phyloP scores from a whole-genome alignment of 2,113 vertebrate species.

The Nothocercus julius region DNA sequence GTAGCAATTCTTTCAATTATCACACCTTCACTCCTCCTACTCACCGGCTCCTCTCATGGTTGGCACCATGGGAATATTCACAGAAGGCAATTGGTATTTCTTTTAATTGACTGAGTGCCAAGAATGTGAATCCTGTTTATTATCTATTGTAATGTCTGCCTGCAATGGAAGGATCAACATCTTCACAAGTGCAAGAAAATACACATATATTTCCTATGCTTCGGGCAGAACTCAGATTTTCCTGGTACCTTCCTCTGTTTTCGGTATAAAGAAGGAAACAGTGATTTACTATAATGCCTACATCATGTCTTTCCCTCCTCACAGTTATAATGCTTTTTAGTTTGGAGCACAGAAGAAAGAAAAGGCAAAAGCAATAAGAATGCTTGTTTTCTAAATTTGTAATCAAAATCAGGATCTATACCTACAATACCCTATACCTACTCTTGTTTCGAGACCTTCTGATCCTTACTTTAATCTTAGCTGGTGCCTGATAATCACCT shows the following conservation, averaged over 20 bases:
- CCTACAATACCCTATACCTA: not conserved
- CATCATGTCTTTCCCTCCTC: not conserved
- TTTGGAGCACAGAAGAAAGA: not conserved
- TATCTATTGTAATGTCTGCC: conserved; percentile 17
- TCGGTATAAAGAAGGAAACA: not conserved
- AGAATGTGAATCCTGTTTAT: conserved; percentile 54
- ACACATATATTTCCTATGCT: not conserved
- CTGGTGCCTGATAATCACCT: not conserved
- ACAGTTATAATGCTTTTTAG: not conserved
- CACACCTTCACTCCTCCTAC: conserved; percentile 75
- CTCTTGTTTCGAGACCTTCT: not conserved
- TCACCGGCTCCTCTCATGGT: conserved; percentile 66
- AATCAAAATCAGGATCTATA: not conserved
- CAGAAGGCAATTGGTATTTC: conserved; percentile 70
- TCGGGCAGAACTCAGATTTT: not conserved
- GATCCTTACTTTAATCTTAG: not conserved
- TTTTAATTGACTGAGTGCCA: conserved; percentile 73
- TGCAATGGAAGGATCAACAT: not conserved
- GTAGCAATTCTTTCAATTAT: conserved; percentile 80
- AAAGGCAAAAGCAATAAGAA: not conserved
- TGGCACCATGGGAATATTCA: conserved; percentile 70
- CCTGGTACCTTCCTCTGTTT: not conserved
- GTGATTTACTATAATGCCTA: not conserved
- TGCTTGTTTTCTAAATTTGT: not conserved
- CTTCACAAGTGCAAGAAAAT: not conserved